phyloP scores from a whole-genome alignment of 2,113 vertebrate species.

The Deroptyus accipitrinus region DNA sequence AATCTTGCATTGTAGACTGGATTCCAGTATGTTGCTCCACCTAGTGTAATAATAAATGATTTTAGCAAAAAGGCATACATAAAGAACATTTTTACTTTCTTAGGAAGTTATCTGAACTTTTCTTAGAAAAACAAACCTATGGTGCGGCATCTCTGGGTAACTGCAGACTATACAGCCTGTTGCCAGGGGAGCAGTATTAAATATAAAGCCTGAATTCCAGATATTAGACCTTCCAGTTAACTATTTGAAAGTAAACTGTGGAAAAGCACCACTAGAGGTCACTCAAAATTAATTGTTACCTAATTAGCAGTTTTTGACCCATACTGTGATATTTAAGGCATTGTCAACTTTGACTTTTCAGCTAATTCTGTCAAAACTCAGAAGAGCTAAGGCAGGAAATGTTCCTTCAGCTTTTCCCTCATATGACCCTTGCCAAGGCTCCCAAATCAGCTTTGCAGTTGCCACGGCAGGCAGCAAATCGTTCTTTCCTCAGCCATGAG shows the following conservation, averaged over 20 bases:
- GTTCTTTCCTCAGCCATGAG: not conserved
- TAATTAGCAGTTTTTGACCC: slow-evolving; percentile 14
- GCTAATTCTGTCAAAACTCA: not conserved
- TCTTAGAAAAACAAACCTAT: not conserved
- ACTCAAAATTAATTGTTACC: slow-evolving; percentile 52
- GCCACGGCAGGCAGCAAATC: not conserved
- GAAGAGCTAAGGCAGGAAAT: not conserved
- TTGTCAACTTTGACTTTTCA: not conserved
- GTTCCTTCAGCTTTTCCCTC: not conserved
- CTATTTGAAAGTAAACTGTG: not conserved
- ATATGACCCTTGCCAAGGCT: not conserved
- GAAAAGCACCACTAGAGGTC: slow-evolving; percentile 57
- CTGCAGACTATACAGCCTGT: not conserved
- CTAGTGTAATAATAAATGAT: not conserved
- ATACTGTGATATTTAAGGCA: not conserved
- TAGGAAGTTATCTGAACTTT: not conserved
- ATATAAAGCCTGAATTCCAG: not conserved
- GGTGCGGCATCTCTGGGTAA: not conserved
- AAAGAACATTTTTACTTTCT: not conserved
- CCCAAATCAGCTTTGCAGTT: not conserved
- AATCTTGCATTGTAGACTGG: accelerated
- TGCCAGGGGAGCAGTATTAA: accelerated
- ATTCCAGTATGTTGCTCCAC: not conserved
- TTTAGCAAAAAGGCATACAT: not conserved
- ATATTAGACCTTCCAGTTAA: not conserved